These are phyloP conservation scores for Metopia argyrocephala DNA, from an alignment of 2,888 invertebrate species.

Conservation along the genomic window DNA sequence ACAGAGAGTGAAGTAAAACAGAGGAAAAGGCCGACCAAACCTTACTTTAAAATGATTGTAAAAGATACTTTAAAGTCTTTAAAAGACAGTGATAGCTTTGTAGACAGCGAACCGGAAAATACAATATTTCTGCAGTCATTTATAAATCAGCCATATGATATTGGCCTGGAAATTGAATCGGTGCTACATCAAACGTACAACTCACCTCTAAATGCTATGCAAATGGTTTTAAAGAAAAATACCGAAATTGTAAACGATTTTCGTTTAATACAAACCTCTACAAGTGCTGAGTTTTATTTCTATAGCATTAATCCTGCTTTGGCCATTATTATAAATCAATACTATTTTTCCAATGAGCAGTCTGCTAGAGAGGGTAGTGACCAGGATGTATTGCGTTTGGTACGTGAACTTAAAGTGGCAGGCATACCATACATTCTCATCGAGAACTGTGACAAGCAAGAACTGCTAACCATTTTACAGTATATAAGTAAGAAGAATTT, in stretches of 20 bases:
- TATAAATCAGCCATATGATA: neutral
- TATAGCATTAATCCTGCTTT: slow-evolving; percentile 46
- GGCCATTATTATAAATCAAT: slow-evolving; percentile 40
- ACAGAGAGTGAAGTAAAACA: neutral
- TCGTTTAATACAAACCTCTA: neutral
- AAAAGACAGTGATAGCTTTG: too few species aligned
- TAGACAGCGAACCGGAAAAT: neutral
- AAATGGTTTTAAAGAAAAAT: neutral
- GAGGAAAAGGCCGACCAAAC: neutral
- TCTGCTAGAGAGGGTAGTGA: slow-evolving; percentile 25
- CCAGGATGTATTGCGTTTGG: slow-evolving; percentile 18
- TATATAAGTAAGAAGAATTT: slow-evolving; percentile 16
- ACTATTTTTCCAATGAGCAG: slow-evolving; percentile 2
- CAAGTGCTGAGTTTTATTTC: slow-evolving; percentile 17
- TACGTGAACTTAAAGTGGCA: slow-evolving; percentile 20
- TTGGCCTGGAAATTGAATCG: neutral
- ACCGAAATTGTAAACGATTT: too few species aligned
- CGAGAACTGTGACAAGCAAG: slow-evolving; percentile 10
- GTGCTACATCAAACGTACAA: neutral
- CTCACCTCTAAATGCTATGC: neutral
- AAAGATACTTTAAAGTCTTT: too few species aligned
- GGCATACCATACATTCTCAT: slow-evolving; percentile 31
- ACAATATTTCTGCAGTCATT: neutral
- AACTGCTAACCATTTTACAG: neutral
- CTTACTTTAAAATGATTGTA: too few species aligned